Base-by-base conservation (phyloP, 2,797 vertebrate species). In the Aeoliscus strigatus region DNA sequence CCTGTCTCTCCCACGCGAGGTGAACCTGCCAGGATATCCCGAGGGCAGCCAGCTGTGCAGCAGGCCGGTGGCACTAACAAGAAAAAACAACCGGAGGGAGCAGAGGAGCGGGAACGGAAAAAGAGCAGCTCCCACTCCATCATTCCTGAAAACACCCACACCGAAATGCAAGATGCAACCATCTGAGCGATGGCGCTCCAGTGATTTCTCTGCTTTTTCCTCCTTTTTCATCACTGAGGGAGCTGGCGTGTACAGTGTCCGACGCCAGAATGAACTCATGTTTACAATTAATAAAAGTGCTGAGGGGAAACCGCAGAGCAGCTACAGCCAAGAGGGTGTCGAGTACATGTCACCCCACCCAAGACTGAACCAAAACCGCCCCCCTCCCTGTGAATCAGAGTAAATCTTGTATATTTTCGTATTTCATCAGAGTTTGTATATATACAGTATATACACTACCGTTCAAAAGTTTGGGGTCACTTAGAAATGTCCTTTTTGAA, bases 221-320 rank as follows among this genome's bases (percentile, higher is more conserved):
- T 25, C 7, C 3, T 44, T 32, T 21, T 7, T 17, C 14, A 26
- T 6, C 28, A 21, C 39, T 53, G 24, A 28, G 36, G 38, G 61
- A 53, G 45, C 18, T 46, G 73, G 60, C 57, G 9, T 39, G 48
- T 46, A 14, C 24, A 53, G 26, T 21, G 26, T 65, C 64, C 34
- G 13, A 35, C 41, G 70, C 67, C 70, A 82, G 68, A 64, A 69
- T 68, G 70, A 83, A 63, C 67, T 81, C 57, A 81, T 71, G 63
- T 74, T 82, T 64, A 29, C 39, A 53, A 82, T 82, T 80, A 81
- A 80, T 75, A 79, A 80, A 79, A 70, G 66, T 53, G 61, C 59
- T 27, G 37, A 55, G 18, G 55, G 57, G 53, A 79, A 79, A 81
- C 65, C 51, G 9, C 57, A 73, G 54, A 61, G 61, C 15, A 33